Percentiles rank a stretch among this genome's conserved stretches.
Conservation (phyloP, 2,888 invertebrate species). For the Ischnura elegans region DNA sequence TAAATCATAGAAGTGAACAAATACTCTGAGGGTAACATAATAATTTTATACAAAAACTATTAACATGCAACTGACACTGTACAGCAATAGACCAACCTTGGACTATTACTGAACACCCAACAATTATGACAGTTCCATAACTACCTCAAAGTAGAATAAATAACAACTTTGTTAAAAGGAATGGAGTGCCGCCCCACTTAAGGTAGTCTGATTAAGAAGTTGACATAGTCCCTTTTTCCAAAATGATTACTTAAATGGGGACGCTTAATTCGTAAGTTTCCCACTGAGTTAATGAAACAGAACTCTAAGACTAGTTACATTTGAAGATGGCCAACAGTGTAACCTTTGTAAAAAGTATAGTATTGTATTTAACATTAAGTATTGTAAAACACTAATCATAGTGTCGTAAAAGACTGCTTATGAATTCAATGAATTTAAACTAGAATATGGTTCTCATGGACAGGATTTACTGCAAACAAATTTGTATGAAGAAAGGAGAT, state of each 20-base stretch:
- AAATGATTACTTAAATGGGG: background rate
- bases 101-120: background rate
- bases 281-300: too few relatives aligned
- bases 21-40: background rate
- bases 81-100: background rate
- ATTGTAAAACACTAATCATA: too few relatives aligned
- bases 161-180: conserved; percentile 9
- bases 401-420: too few relatives aligned
- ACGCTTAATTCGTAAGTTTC: too few relatives aligned
- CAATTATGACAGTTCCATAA: background rate
- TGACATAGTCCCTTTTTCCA: background rate
- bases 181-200: background rate
- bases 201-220: conserved; percentile 16
- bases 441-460: too few relatives aligned
- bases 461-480: background rate
- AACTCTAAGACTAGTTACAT: too few relatives aligned
- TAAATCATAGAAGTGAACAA: conserved; percentile 9
- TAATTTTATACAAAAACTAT: conserved; percentile 23
- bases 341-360: too few relatives aligned
- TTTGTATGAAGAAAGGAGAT: background rate
- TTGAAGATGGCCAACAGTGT: too few relatives aligned
- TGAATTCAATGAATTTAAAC: too few relatives aligned
- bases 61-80: background rate
- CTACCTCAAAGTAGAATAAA: conserved; percentile 27
- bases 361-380: too few relatives aligned